Base-by-base conservation (phyloP, 2,888 invertebrate species). In the Zonitis immaculata region DNA sequence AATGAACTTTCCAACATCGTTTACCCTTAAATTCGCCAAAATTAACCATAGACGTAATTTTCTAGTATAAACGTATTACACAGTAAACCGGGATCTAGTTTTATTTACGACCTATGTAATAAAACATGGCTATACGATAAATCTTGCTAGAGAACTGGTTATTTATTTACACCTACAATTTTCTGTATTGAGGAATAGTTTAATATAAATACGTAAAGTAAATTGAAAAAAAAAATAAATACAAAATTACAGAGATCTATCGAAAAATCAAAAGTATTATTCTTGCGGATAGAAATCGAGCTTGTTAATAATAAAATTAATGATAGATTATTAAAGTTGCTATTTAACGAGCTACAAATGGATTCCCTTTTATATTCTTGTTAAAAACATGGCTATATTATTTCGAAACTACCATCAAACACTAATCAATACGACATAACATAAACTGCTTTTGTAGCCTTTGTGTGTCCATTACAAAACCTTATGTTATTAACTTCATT, bases 81-180 rank as follows among this genome's bases (percentile, higher is more conserved):
- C 47, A n/a, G n/a, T 47, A 56, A 47, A 56, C 48, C 50, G 52
- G 51, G 50, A 51, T 46, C 51, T 49, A 49, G 51, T 48, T 54
- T 55, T 55, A 57, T 57, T 57, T 57, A 57, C 57, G 57, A 54
- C 9, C 47, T 42, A 18, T 49, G 54, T 57, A 57, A 57, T 57
- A 57, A 57, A 57, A 52, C 51, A 46, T 51, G 56, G 54, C 51
- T 48, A 30, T 49, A 51, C 54, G 49, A 57, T 57, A 57, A 57
- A 57, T 57, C 57, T 57, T 52, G 28, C 49, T 45, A n/a, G 45
- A 50, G 45, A 52, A 50, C 48, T 54, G 52, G 57, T 57, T 57
- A 57, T 57, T 57, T 57, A 57, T 57, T 57, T 54, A 51, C 52
- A 52, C 44, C 46, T 9, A 57, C 59, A 54, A 56, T 59, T 55